Base-by-base conservation (phyloP, 2,797 vertebrate species). In the Enteromius unitaeniatus region DNA sequence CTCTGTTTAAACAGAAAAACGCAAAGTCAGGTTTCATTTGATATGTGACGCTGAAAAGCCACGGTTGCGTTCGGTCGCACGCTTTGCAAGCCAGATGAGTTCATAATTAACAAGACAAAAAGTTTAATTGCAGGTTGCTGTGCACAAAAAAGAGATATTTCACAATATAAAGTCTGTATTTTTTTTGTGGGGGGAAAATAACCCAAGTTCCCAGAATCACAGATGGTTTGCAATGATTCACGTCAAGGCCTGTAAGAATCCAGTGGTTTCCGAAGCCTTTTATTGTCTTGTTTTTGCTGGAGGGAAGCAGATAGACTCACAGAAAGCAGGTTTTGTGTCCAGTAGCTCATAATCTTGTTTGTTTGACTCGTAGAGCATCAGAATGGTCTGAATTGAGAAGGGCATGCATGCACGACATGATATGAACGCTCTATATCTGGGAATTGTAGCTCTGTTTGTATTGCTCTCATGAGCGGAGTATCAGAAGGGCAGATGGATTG, bases 81-180 rank as follows among this genome's bases (percentile, higher is more conserved):
- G 64, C 88, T 86, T 88, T 88, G 86, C 75, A 53, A 77, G 64
- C 81, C 47, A 53, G 47, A 75, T 81, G 72, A 78, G 89, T 78
- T 80, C 55, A 14, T 15, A 65, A 65, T 65, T 34, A 65, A 70
- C 81, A 13, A 23, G 79, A 15, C n/a, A 85, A 87, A 86, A 89
- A 81, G 87, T 94, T 94, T 90, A 84, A 83, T 92, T 92, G 92
- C 94, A 94, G 92, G 95, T 94, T 87, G 90, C 90, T 90, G 89
- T 88, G 88, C 91, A 89, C 86, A 89, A 84, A 87, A 87, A 81
- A 83, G 45, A 23, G 42, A 55, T 67, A 70, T 65, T 85, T 82
- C 49, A 28, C 45, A 69, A 78, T 73, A 78, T 53, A 84, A 76
- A 74, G 11, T 34, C 2, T 49, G 19, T 26, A 6, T 26, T 58